phyloP scores from a whole-genome alignment of 2,113 vertebrate species.

The Mesembrinibis cayennensis region DNA sequence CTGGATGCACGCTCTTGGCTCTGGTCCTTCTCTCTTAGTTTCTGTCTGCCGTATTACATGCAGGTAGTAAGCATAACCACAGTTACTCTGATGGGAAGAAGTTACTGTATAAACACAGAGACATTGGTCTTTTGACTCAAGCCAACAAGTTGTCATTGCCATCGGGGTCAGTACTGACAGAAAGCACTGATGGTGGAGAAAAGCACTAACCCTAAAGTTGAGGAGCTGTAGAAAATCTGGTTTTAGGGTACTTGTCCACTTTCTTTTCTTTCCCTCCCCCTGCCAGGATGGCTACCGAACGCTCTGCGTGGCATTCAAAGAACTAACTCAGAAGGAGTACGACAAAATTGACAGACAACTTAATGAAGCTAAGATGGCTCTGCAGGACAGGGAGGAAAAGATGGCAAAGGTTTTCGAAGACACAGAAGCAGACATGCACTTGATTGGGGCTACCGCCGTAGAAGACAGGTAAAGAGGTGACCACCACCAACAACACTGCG shows the following conservation, averaged over 20 bases:
- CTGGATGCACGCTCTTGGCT: accelerated
- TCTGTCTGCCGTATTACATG: not conserved
- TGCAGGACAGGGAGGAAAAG: conserved; percentile 93
- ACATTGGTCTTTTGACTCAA: not conserved
- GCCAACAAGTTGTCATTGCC: not conserved
- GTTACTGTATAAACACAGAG: not conserved
- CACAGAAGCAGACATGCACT: conserved; percentile 90
- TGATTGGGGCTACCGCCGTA: conserved; percentile 96
- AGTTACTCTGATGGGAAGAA: not conserved
- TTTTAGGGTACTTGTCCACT: not conserved
- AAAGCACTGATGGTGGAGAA: not conserved
- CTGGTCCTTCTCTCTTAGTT: not conserved
- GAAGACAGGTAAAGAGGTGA: conserved; percentile 88
- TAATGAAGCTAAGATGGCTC: conserved; percentile 85
- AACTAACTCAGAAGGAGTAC: conserved; percentile 81
- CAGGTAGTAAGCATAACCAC: not conserved
- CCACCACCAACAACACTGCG: not conserved
- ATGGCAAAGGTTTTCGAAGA: conserved; percentile 89
- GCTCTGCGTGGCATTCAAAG: conserved; percentile 92
- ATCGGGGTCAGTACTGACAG: not conserved
- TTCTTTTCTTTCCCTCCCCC: not conserved
- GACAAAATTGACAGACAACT: conserved; percentile 79
- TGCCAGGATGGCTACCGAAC: conserved; percentile 92
- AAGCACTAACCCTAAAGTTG: not conserved
- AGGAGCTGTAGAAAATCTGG: not conserved